Conservation (phyloP, 2,888 invertebrate genomes). For the Pedicia rivosa region DNA sequence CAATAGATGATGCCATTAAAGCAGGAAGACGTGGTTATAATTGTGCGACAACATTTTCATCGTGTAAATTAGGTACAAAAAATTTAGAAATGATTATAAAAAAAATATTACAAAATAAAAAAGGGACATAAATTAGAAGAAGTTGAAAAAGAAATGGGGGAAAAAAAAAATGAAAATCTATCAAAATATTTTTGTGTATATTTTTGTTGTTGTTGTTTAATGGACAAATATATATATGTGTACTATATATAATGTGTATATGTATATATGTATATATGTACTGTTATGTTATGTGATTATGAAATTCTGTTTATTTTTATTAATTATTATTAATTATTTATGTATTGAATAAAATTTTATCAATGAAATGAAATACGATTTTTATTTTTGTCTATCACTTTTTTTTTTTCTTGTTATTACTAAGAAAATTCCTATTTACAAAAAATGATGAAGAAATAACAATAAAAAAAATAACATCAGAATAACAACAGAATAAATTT, state of each 20-base stretch:
- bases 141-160: no score
- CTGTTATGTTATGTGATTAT: neutral
- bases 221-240: neutral
- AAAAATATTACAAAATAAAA: neutral
- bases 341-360: neutral
- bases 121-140: no score
- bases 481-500: neutral
- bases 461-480: neutral
- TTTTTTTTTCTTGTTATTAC: neutral
- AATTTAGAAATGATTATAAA: neutral
- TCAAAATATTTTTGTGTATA: neutral
- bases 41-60: slow-evolving; percentile 31
- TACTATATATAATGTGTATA: no score
- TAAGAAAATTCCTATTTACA: neutral
- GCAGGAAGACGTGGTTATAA: slow-evolving; percentile 28
- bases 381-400: neutral
- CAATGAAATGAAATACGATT: neutral
- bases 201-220: neutral
- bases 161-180: no score
- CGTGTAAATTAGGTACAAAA: slow-evolving; percentile 23
- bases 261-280: neutral
- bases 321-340: neutral
- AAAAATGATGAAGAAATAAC: no score
- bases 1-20: slow-evolving; percentile 36
- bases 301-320: neutral